Evolutionary conservation across 2,888 invertebrate species (phyloP).

Genomic region (Malthinus flaveolus): DNA sequence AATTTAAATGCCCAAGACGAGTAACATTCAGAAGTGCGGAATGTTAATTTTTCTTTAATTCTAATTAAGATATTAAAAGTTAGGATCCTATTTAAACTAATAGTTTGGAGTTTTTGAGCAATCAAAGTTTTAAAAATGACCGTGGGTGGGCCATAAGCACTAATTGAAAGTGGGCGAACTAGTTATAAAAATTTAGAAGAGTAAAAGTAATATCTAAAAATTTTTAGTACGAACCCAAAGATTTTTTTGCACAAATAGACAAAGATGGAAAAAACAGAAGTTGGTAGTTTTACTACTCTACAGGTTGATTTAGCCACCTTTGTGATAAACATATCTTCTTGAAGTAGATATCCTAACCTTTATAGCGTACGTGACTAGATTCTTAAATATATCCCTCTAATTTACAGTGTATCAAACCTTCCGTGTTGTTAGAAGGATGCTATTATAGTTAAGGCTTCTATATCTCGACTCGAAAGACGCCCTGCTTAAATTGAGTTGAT

Average conservation of each 20-base stretch:
- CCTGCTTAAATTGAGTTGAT: slow-evolving; percentile 14
- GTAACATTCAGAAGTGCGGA: too few species aligned
- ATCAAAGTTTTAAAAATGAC: not conserved
- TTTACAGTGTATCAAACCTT: slow-evolving; percentile 43
- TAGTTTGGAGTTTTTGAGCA: too few species aligned
- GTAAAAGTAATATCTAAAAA: not conserved
- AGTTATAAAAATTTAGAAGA: slow-evolving; percentile 1
- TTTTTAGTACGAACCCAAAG: not conserved
- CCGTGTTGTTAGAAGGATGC: slow-evolving; percentile 14
- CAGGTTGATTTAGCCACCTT: slow-evolving; percentile 31
- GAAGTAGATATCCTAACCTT: slow-evolving; percentile 45
- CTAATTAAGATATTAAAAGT: too few species aligned
- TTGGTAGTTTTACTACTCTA: slow-evolving; percentile 16
- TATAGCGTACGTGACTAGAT: slow-evolving; percentile 45
- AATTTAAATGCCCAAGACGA: too few species aligned
- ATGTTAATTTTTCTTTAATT: too few species aligned
- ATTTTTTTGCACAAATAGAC: not conserved
- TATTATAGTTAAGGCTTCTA: slow-evolving; percentile 5
- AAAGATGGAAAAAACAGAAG: not conserved
- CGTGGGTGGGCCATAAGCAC: slow-evolving; percentile 3
- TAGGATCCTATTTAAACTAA: too few species aligned
- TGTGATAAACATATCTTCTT: slow-evolving; percentile 43
- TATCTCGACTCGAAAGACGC: slow-evolving; percentile 4
- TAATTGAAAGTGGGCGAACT: slow-evolving; percentile 3
- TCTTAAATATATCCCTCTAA: slow-evolving; percentile 43